phyloP scores from a whole-genome alignment of 2,113 vertebrate species.

The Lampris megalopsis region DNA sequence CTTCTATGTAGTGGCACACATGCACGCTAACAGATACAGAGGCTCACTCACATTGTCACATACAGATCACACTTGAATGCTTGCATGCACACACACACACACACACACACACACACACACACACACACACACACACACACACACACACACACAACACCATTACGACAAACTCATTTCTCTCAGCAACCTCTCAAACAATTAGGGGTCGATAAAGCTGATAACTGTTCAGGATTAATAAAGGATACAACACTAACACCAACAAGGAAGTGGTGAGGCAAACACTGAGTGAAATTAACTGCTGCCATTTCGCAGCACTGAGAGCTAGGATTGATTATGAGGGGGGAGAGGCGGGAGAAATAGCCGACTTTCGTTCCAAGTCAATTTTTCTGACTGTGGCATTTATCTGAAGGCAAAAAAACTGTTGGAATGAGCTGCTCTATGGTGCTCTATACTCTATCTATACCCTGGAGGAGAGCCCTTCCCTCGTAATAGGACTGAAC shows the following conservation, averaged over 20 bases:
- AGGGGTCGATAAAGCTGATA: conserved; percentile 41
- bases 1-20: not conserved
- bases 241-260: conserved; percentile 22
- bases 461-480: conserved; percentile 32
- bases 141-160: conserved; percentile 15
- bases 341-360: conserved; percentile 2
- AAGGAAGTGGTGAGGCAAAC: conserved; percentile 5
- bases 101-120: conserved; percentile 4
- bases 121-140: conserved; percentile 16
- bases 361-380: too few relatives aligned
- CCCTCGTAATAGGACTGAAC: conserved; percentile 43
- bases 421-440: not conserved
- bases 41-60: not conserved
- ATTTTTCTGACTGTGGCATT: too few relatives aligned
- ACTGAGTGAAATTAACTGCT: conserved; percentile 37
- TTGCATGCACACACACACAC: not conserved
- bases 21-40: not conserved
- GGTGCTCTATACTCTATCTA: not conserved
- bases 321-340: conserved; percentile 40
- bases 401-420: not conserved
- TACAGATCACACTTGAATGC: not conserved
- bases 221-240: conserved; percentile 40
- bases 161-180: conserved; percentile 9
- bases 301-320: conserved; percentile 42
- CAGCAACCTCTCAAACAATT: conserved; percentile 32